phyloP scores from a whole-genome alignment of 2,888 invertebrate species.

The Chymomyza procnemis region DNA sequence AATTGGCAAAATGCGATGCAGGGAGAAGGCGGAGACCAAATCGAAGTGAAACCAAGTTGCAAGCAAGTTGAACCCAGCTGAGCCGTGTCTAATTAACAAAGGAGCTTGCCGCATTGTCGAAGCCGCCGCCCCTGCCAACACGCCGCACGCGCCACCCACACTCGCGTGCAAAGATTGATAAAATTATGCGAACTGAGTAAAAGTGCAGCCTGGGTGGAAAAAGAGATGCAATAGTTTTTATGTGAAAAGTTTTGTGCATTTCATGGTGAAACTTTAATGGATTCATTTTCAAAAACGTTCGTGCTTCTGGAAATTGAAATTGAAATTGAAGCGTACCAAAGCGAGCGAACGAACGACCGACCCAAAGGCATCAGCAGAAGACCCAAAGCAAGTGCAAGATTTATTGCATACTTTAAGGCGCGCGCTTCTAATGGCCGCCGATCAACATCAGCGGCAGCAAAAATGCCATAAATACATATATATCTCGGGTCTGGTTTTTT shows the following conservation, averaged over 20 bases:
- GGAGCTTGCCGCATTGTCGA: conserved; percentile 30
- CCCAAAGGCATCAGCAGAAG: conserved; percentile 1
- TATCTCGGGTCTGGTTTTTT: background rate
- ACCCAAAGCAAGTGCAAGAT: conserved; percentile 38
- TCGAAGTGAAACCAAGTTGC: background rate
- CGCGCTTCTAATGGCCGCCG: conserved; percentile 36
- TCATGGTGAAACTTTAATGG: conserved; percentile 67
- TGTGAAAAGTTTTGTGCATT: conserved; percentile 67
- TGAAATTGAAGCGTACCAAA: conserved; percentile 49
- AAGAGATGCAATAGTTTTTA: conserved; percentile 47
- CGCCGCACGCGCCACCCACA: background rate
- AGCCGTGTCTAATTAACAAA: conserved; percentile 57
- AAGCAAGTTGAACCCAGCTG: conserved; percentile 6
- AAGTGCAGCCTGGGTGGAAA: conserved; percentile 4
- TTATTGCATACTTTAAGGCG: conserved; percentile 46
- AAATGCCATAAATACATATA: background rate
- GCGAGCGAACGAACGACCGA: conserved; percentile 13
- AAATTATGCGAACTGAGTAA: conserved; percentile 26
- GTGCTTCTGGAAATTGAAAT: conserved; percentile 65
- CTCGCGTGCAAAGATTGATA: conserved; percentile 5
- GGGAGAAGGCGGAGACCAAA: background rate
- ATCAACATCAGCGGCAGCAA: conserved; percentile 39
- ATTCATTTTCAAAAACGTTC: conserved; percentile 66
- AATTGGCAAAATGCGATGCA: conserved; percentile 54
- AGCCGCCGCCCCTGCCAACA: background rate